phyloP scores from a whole-genome alignment of 2,888 invertebrate species.

The Tetragonisca angustula region DNA sequence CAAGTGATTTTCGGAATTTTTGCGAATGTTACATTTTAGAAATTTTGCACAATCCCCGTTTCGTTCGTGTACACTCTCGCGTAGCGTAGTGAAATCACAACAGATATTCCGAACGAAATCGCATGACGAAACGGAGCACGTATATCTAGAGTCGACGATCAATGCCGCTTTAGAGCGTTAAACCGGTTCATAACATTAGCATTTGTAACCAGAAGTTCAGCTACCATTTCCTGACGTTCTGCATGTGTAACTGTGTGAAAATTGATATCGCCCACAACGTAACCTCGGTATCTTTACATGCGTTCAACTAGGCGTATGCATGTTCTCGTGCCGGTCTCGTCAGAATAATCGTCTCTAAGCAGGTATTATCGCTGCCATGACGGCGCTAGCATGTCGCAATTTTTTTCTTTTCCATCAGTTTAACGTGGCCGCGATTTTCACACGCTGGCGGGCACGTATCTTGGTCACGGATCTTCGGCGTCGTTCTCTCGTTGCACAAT shows the following conservation, averaged over 20 bases:
- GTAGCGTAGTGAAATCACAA: background rate
- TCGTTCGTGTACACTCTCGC: background rate
- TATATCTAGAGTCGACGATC: constrained; percentile 19
- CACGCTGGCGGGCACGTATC: constrained; percentile 60
- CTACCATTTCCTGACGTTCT: constrained; percentile 33
- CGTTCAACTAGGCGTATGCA: constrained; percentile 54
- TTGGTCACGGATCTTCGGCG: constrained; percentile 54
- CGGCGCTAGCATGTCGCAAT: constrained; percentile 69
- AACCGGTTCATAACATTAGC: constrained; percentile 33
- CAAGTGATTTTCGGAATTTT: background rate
- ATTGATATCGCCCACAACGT: constrained; percentile 59
- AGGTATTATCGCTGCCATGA: constrained; percentile 66
- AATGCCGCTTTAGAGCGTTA: constrained; percentile 24
- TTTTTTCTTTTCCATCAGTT: constrained; percentile 58
- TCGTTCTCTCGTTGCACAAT: constrained; percentile 42
- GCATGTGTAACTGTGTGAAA: constrained; percentile 51
- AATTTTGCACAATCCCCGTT: background rate
- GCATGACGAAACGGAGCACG: background rate
- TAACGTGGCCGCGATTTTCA: constrained; percentile 65
- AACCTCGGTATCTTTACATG: constrained; percentile 57
- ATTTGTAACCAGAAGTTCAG: constrained; percentile 38
- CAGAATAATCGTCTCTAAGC: constrained; percentile 65
- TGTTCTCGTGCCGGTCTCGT: constrained; percentile 54
- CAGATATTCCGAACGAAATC: background rate
- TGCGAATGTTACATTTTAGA: background rate